Evolutionary conservation across 2,113 vertebrate genomes (phyloP), one percentile per base, ranked within the genome.

Genomic region (Pelobates fuscus): DNA sequence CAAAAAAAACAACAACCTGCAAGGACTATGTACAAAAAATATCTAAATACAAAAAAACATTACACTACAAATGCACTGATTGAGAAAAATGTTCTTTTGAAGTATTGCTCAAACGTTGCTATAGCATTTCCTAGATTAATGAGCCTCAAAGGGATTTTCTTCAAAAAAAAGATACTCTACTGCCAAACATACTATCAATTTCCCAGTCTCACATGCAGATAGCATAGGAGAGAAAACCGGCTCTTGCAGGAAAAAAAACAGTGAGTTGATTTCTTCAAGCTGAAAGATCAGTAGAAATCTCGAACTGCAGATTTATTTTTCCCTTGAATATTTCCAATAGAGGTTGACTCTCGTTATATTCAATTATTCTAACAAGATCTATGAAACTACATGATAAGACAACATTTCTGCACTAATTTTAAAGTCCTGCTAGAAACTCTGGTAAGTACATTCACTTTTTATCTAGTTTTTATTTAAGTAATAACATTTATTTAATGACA

Each of bases 111-210:
- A 81, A 60, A 85, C 81, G 78, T 62, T 71, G 52, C 43, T 62
- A 21, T 52, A 77, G 82, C 80, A 84, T 71, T 66, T 82, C 68
- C 67, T 67, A 60, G 60, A 86, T 78, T 82, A 78, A 78, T 70
- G 76, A 78, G 68, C 23, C 24, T 81, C 65, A 5, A 64, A 69
- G 78, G 44, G 81, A 81, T 70, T 81, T 82, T 67, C 72, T 80
- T 83, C 81, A 67, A 2, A 83, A 84, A 83, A 84, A 80, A 46
- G 1, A 59, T 67, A 75, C 63, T 60, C 59, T 72, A 79, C 65
- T 24, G 69, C 80, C 8, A 68, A 82, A 63, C 20, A 44, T 61
- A 44, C 23, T 74, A 77, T 80, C 76, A 77, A 79, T 84, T 84
- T 81, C 75, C 71, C 58, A 44, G 46, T 26, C 11, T 59, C 63